Base-by-base conservation (phyloP, 2,797 vertebrate species). In the Neomorphus geoffroyi region DNA sequence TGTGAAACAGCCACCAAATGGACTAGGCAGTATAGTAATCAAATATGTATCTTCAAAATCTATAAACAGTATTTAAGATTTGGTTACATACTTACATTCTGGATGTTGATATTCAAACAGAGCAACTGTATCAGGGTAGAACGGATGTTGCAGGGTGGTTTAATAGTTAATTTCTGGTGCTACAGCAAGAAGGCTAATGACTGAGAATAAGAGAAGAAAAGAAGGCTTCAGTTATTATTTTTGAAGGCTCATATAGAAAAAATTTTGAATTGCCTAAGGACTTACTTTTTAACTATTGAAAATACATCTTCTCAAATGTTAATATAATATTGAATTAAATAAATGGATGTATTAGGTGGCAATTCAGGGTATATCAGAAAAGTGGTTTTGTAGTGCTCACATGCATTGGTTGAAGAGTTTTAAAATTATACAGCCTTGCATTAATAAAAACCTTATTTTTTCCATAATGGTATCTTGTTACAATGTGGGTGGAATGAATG, bases 371-470 rank as follows among this genome's bases (percentile, higher is more conserved):
- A 92, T 81, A 95, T 96, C 89, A 92, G 83, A 93, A 84, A 79
- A 93, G 35, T 88, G 60, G 26, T 96, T 95, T 93, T 83, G 56
- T 83, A 96, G 84, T 84, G 46, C 94, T 94, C 18, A 18, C 56
- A 73, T 77, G 80, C 33, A 65, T 81, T 92, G 39, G 66, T 87
- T 94, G 39, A 94, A 86, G 78, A 96, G 61, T 94, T 90, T 97
- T 83, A 93, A 96, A 96, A 96, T 90, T 53, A 90, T 69, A 94
- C 61, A 91, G 21, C 62, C 39, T 92, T 90, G 66, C 54, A 11
- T 92, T 97, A 91, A 91, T 69, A 95, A 96, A 95, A 94, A 81
- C 18, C 60, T 96, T 96, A 89, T 88, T 97, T 87, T 96, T 97
- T 82, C 57, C 41, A 41, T 96, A 93, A 97, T 46, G 56, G 46